A percentile compares a stretch with the other conserved stretches of the same genome.
phyloP scores from a whole-genome alignment of 1,140 invertebrate genomes.

The Nylanderia fulva region DNA sequence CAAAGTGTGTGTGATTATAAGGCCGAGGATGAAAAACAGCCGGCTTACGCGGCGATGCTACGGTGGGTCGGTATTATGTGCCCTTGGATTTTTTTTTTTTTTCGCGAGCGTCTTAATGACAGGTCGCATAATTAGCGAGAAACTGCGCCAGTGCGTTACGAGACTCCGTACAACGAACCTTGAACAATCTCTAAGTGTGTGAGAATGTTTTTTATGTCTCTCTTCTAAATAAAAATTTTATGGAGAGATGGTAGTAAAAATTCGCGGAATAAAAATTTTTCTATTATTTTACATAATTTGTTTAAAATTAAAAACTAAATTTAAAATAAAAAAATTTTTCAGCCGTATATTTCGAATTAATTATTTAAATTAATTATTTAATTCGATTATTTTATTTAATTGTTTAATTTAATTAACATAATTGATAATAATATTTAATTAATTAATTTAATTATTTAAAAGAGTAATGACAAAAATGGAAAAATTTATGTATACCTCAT shows the following conservation, averaged over 20 bases:
- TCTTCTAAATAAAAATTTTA: not conserved
- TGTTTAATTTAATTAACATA: too few species aligned
- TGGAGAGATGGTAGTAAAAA: not conserved
- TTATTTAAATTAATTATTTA: too few species aligned
- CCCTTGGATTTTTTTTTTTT: constrained; percentile 21
- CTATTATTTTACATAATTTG: too few species aligned
- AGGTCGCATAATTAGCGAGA: constrained; percentile 56
- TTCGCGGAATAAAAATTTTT: not conserved
- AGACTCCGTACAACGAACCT: constrained; percentile 25
- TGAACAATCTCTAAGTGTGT: not conserved
- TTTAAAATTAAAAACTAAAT: too few species aligned
- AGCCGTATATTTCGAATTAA: too few species aligned
- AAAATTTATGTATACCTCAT: too few species aligned
- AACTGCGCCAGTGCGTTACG: not conserved
- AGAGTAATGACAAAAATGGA: too few species aligned
- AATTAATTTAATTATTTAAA: too few species aligned
- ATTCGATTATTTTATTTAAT: too few species aligned
- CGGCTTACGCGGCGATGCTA: not conserved
- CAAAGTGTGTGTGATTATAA: constrained; percentile 53
- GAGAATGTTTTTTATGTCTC: not conserved
- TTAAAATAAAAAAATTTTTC: too few species aligned
- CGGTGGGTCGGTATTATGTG: constrained; percentile 19
- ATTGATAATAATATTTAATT: too few species aligned
- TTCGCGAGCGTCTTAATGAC: constrained; percentile 54
- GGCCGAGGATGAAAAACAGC: constrained; percentile 49